Evolutionary conservation across 2,888 invertebrate species (phyloP).

Genomic region (Meandrusa payeni): DNA sequence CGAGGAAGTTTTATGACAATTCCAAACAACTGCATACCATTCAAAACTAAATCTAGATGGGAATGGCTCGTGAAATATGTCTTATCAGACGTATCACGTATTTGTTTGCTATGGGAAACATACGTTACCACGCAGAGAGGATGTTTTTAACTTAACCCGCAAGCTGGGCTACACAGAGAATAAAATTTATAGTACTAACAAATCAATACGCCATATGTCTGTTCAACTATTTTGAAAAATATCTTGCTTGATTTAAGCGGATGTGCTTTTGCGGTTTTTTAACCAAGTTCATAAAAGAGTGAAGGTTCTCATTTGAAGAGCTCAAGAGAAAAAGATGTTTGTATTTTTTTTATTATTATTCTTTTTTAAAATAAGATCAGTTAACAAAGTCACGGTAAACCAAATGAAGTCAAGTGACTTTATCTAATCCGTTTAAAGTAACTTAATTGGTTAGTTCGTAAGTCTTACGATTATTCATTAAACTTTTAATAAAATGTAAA

Average conservation of each 20-base stretch:
- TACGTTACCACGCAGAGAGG: constrained; percentile 3
- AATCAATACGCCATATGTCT: not conserved
- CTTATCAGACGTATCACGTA: constrained; percentile 2
- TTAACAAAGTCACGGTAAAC: no score
- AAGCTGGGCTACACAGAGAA: constrained; percentile 8
- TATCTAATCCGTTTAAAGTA: no score
- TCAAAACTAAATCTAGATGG: constrained; percentile 2
- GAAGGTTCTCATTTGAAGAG: no score
- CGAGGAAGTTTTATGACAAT: not conserved
- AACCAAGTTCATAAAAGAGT: no score
- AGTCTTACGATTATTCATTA: no score
- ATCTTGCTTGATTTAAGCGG: not conserved
- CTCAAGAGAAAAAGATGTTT: no score
- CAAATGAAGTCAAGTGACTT: no score
- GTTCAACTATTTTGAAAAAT: not conserved
- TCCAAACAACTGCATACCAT: not conserved
- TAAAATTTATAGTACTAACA: constrained; percentile 17
- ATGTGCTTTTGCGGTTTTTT: no score
- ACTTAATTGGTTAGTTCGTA: no score
- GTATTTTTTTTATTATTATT: no score
- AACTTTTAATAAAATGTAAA: no score
- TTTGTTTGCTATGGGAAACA: not conserved
- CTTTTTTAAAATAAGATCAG: no score
- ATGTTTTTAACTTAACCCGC: constrained; percentile 18
- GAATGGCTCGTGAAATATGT: constrained; percentile 6